phyloP scores from a whole-genome alignment of 1,140 invertebrate species.

The Anastatus disparis region DNA sequence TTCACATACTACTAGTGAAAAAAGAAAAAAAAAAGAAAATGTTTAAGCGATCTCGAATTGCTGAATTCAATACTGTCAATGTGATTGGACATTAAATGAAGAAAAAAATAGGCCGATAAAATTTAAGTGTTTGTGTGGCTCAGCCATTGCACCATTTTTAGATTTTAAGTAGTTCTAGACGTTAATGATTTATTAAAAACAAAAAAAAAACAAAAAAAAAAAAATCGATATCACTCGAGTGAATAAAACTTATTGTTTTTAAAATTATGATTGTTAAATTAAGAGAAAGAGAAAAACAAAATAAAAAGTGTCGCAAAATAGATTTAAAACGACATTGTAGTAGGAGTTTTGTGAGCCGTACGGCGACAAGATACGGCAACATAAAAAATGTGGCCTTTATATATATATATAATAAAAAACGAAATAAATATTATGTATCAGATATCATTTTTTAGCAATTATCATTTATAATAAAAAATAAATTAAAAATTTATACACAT shows the following conservation, averaged over 20 bases:
- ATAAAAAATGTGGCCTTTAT: conserved; percentile 26
- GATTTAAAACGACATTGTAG: too few relatives aligned
- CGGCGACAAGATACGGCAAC: not conserved
- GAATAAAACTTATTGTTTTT: conserved; percentile 33
- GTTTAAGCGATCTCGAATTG: conserved; percentile 11
- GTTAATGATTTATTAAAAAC: too few relatives aligned
- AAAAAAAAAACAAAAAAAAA: too few relatives aligned
- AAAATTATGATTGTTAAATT: conserved; percentile 36
- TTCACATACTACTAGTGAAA: conserved; percentile 10
- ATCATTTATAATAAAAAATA: conserved; percentile 16
- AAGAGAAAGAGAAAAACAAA: not conserved
- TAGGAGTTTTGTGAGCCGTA: not conserved
- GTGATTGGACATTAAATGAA: conserved; percentile 35
- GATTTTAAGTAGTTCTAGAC: conserved; percentile 26
- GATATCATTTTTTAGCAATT: conserved; percentile 32
- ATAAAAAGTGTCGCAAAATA: not conserved
- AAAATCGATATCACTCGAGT: conserved; percentile 25
- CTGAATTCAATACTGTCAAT: conserved; percentile 34
- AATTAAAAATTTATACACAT: conserved; percentile 15
- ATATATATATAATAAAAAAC: too few relatives aligned
- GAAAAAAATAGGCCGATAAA: too few relatives aligned
- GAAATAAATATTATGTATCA: conserved; percentile 30
- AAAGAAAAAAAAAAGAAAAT: conserved; percentile 5
- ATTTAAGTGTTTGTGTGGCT: conserved; percentile 38
- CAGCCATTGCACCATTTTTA: conserved; percentile 36